Percentiles rank a stretch among this genome's conserved stretches.
Conservation (phyloP, 2,113 vertebrate genomes). For the Brevimyrus niger region DNA sequence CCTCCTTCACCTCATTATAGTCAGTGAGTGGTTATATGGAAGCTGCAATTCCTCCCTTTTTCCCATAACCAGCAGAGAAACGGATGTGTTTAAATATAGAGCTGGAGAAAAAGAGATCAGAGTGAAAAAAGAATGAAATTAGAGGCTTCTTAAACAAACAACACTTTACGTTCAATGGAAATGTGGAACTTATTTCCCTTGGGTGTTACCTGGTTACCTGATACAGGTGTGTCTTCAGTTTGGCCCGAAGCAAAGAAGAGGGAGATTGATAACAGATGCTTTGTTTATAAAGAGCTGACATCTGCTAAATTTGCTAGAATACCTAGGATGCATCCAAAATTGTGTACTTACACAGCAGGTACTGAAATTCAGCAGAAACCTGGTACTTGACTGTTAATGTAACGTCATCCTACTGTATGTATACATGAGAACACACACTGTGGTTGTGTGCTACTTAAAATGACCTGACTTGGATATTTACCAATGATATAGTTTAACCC, state of each 20-base stretch:
- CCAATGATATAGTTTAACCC: neutral
- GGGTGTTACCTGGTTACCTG: neutral
- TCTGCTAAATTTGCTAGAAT: neutral
- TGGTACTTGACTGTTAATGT: neutral
- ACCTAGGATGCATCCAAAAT: neutral
- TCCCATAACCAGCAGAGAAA: constrained; percentile 20
- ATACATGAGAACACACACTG: neutral
- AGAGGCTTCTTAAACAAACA: neutral
- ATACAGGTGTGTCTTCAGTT: neutral
- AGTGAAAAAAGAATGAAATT: neutral
- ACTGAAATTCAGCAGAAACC: neutral
- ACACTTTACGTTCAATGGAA: neutral
- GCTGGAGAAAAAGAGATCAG: neutral
- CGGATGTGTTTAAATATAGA: neutral
- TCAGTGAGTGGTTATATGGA: constrained; percentile 41
- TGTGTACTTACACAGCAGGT: neutral
- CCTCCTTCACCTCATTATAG: constrained; percentile 35
- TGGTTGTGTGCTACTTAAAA: neutral
- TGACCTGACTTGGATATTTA: neutral
- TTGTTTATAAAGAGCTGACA: neutral
- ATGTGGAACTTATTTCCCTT: neutral
- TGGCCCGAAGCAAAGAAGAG: neutral
- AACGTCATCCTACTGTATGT: neutral
- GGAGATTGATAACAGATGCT: neutral
- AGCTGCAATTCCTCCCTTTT: constrained; percentile 41